Base-by-base conservation (phyloP, 2,888 invertebrate genomes). In the Chrysomela aeneicollis region DNA sequence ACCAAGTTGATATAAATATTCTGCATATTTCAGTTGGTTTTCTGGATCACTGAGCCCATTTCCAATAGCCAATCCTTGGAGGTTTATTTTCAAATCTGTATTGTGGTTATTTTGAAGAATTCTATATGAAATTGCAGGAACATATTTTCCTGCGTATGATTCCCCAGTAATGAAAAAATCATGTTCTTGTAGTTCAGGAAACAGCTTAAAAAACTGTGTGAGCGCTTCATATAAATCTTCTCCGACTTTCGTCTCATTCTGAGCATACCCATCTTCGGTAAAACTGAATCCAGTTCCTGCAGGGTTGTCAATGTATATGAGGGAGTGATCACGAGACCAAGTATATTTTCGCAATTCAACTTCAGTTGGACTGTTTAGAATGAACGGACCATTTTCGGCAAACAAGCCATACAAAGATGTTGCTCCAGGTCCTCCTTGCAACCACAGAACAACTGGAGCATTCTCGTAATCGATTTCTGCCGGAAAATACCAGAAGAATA, bases 231-330 rank as follows among this genome's bases (percentile, higher is more conserved):
- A 91, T 1, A 96, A 80, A 78, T 95, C 90, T 55, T 88, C 86
- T 0, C 91, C 94, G 0, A 95, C 92, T 77, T 91, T 89, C 0
- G 86, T 87, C 81, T 95, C 90, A 78, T 92, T 90, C 1, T 83
- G 87, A 5, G 92, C 92, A 80, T 92, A 95, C 0, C 95, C 95
- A 59, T 80, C 85, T 3, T 64, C 46, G 0, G 95, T 94, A 76
- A 93, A 95, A 81, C 95, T 95, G 79, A 91, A 96, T 0, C 96
- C 96, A 1, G 94, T 92, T 1, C 95, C 94, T 0, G 93, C 95
- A 0, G 96, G 96, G 80, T 94, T 95, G 78, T 96, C 96, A 61
- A 96, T 91, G 78, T 92, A 96, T 53, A 96, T 85, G 46, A 96
- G 80, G 75, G 69, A 69, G 46, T 71, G 69, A 10, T 59, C 55